Conservation (phyloP, 2,888 invertebrate species). For the Caenorhabditis afra region DNA sequence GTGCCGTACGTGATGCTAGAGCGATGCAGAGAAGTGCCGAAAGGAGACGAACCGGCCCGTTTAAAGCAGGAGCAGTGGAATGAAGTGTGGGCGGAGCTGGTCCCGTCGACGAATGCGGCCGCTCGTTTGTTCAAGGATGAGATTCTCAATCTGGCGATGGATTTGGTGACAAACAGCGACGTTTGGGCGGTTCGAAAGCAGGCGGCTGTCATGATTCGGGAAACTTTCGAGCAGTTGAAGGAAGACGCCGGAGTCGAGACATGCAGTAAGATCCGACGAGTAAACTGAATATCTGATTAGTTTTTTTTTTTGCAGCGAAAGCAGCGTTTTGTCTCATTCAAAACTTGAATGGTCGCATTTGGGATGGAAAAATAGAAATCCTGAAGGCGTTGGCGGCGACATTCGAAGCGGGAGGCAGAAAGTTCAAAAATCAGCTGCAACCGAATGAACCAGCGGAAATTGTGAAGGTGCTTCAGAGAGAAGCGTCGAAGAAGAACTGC, state of each 20-base stretch:
- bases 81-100: slow-evolving; percentile 72
- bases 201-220: slow-evolving; percentile 67
- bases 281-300: too few species aligned
- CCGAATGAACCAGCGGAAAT: slow-evolving; percentile 43
- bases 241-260: slow-evolving; percentile 22
- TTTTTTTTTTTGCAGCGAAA: slow-evolving; percentile 48
- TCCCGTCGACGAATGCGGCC: slow-evolving; percentile 65
- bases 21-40: slow-evolving; percentile 63
- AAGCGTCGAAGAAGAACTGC: slow-evolving; percentile 61
- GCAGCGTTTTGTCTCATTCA: slow-evolving; percentile 56
- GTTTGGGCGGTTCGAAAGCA: slow-evolving; percentile 71
- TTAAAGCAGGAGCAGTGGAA: slow-evolving; percentile 66
- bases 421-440: slow-evolving; percentile 40
- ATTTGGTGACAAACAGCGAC: slow-evolving; percentile 64
- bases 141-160: slow-evolving; percentile 63
- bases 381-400: slow-evolving; percentile 59
- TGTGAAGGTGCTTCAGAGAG: slow-evolving; percentile 53
- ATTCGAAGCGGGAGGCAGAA: slow-evolving; percentile 43
- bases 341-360: slow-evolving; percentile 69
- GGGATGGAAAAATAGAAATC: slow-evolving; percentile 72
- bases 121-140: slow-evolving; percentile 67
- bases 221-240: slow-evolving; percentile 28
- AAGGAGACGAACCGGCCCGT: slow-evolving; percentile 67
- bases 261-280: slow-evolving; percentile 1
- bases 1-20: slow-evolving; percentile 70